Conservation (phyloP, 2,113 vertebrate species). For the Gnathonemus echidnorhynchus region DNA sequence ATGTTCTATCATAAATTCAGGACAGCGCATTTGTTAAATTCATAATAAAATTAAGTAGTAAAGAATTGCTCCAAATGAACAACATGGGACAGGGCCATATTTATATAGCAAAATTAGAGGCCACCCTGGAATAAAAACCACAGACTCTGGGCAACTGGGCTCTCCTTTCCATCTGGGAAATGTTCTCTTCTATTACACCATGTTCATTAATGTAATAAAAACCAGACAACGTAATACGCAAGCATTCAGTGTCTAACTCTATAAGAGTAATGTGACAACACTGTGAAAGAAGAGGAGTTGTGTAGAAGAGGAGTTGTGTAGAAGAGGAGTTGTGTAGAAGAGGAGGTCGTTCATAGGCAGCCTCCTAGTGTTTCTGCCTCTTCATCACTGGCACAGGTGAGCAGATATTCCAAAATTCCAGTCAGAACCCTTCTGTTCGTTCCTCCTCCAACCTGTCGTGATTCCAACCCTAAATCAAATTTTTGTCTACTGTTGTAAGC, state of each 20-base stretch:
- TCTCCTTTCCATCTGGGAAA: constrained; percentile 4
- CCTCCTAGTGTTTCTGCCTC: not conserved
- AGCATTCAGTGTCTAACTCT: not conserved
- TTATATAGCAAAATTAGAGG: constrained; percentile 6
- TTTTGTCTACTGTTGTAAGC: not conserved
- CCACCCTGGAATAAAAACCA: constrained; percentile 1
- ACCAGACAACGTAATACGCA: not conserved
- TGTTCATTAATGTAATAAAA: constrained; percentile 2
- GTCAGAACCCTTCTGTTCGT: not conserved
- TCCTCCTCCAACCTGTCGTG: not conserved
- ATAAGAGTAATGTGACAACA: not conserved
- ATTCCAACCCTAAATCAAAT: not conserved
- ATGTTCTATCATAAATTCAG: not conserved
- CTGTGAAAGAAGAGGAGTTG: not conserved
- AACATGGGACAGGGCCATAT: not conserved
- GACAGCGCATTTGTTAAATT: not conserved
- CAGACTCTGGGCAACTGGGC: not conserved
- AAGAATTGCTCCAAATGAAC: not conserved
- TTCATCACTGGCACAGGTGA: not conserved
- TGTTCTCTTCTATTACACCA: not conserved
- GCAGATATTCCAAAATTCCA: not conserved
- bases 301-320: not conserved
- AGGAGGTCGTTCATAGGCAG: not conserved
- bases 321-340: not conserved
- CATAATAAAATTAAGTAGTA: constrained; percentile 2